phyloP scores from a whole-genome alignment of 2,113 vertebrate species.

The Phalacrocorax carbo region DNA sequence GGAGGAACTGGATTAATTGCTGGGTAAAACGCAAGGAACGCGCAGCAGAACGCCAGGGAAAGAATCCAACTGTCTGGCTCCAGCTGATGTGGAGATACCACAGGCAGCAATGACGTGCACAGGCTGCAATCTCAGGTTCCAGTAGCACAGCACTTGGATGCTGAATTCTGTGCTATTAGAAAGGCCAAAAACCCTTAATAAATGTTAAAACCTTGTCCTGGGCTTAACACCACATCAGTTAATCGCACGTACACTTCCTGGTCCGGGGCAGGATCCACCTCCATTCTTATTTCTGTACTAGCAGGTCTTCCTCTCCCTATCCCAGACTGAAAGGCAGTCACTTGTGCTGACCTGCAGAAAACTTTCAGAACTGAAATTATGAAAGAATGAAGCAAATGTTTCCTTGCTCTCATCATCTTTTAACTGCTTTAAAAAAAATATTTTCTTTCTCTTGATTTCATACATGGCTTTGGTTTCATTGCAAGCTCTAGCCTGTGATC shows the following conservation, averaged over 20 bases:
- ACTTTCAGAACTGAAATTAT: not conserved
- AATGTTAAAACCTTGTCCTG: not conserved
- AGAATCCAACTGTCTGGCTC: not conserved
- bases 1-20: not conserved
- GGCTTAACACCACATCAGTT: not conserved
- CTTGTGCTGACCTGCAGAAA: not conserved
- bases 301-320: not conserved
- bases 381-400: not conserved
- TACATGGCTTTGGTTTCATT: not conserved
- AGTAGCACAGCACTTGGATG: fast-evolving
- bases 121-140: not conserved
- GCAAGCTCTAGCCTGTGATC: constrained; percentile 2
- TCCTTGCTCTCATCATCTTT: constrained; percentile 5
- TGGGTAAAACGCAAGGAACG: not conserved
- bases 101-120: not conserved
- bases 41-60: not conserved
- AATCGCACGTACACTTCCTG: fast-evolving
- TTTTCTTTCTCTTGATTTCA: not conserved
- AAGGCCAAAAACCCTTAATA: not conserved
- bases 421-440: not conserved
- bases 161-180: not conserved
- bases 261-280: not conserved
- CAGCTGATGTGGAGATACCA: not conserved
- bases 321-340: not conserved
- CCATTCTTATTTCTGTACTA: not conserved